These are phyloP conservation scores for Megaceryle maxima DNA, from an alignment of 2,113 vertebrate species.

Conservation along the genomic window DNA sequence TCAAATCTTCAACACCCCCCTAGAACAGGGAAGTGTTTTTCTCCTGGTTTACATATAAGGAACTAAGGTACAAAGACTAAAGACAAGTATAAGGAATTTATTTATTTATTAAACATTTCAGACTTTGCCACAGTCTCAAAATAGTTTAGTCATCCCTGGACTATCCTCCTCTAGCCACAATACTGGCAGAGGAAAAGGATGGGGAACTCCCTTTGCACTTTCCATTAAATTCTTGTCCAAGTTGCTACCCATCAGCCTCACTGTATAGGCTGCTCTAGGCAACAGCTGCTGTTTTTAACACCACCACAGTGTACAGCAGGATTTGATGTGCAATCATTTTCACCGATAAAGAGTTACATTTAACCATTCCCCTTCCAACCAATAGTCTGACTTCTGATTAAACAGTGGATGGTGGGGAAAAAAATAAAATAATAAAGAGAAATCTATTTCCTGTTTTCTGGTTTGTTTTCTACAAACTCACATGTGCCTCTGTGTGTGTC, in stretches of 20 bases:
- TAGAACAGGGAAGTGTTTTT: neutral
- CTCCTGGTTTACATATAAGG: neutral
- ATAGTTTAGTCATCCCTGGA: neutral
- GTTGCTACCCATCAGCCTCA: neutral
- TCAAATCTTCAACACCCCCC: neutral
- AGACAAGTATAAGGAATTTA: neutral
- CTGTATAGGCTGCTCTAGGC: neutral
- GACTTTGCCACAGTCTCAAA: neutral
- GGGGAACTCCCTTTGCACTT: neutral
- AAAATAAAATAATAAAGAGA: neutral
- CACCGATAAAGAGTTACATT: neutral
- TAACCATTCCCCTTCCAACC: neutral
- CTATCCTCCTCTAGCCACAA: neutral
- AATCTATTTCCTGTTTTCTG: neutral
- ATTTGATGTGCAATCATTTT: neutral
- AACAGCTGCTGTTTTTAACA: neutral
- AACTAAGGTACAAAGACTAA: neutral
- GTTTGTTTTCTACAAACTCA: neutral
- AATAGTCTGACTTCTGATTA: neutral
- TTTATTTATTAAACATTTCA: neutral
- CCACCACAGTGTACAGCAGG: neutral
- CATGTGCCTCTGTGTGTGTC: too few relatives aligned
- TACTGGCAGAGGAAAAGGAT: neutral
- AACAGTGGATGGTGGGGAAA: neutral
- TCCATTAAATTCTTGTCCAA: neutral